Conservation (phyloP, 2,888 invertebrate species). For the Euzetes globulus region DNA sequence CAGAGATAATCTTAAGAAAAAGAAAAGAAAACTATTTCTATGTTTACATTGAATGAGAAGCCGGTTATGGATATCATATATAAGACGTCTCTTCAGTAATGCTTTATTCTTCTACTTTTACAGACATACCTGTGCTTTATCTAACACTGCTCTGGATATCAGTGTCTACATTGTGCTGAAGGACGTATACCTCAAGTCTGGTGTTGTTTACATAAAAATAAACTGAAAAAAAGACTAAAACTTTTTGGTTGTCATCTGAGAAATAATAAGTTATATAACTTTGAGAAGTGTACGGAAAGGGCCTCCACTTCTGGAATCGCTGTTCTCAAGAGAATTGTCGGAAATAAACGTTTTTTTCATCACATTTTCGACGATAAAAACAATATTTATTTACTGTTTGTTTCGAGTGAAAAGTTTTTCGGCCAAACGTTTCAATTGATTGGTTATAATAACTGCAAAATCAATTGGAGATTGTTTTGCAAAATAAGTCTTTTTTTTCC, state of each 20-base stretch:
- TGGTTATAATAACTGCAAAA: not conserved
- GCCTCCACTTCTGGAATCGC: not conserved
- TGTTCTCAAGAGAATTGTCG: not conserved
- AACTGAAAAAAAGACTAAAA: not conserved
- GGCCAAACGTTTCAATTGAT: not conserved
- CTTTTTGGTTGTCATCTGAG: not conserved
- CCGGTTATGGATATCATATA: slow-evolving; percentile 14
- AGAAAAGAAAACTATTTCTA: not conserved
- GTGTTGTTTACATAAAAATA: not conserved
- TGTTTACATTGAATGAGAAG: slow-evolving; percentile 8
- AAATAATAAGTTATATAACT: slow-evolving; percentile 13
- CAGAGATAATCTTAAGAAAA: not conserved
- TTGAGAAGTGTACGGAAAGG: not conserved
- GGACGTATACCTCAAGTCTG: no score
- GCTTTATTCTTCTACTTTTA: not conserved
- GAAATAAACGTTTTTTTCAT: not conserved
- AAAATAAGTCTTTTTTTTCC: not conserved
- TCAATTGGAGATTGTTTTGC: not conserved
- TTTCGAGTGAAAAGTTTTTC: not conserved
- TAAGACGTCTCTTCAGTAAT: not conserved
- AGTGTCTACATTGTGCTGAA: no score
- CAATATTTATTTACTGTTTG: slow-evolving; percentile 5
- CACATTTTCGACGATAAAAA: not conserved
- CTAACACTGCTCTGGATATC: not conserved
- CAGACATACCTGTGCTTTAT: not conserved